A percentile compares a stretch with the other conserved stretches of the same genome.
These are phyloP conservation scores for Drosophila tsacasi DNA, from an alignment of 1,140 invertebrate genomes.

Conservation along the genomic window DNA sequence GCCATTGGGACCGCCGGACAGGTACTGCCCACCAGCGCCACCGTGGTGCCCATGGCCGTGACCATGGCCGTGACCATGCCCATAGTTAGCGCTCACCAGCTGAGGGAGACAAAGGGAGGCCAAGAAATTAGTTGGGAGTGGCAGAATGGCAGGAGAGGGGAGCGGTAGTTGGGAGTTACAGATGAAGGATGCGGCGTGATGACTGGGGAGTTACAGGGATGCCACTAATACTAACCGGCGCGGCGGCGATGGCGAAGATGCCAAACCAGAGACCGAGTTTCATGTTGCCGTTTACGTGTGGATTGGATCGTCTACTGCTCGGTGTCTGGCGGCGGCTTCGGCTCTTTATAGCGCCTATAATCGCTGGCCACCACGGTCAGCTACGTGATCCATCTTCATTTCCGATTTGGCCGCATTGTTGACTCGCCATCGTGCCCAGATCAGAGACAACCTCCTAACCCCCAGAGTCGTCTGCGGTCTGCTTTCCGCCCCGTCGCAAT, in stretches of 20 bases:
- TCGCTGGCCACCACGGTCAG: slow-evolving; percentile 51
- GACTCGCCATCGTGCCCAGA: slow-evolving; percentile 41
- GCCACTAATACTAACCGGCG: slow-evolving; percentile 71
- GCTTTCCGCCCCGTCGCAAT: slow-evolving; percentile 34
- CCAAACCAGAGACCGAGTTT: slow-evolving; percentile 78
- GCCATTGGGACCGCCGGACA: slow-evolving; percentile 52
- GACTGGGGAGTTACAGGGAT: background rate
- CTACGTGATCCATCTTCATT: slow-evolving; percentile 74
- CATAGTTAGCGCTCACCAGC: slow-evolving; percentile 75
- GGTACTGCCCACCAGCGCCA: slow-evolving; percentile 44
- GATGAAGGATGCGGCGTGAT: background rate
- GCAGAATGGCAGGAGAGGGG: background rate
- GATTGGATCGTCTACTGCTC: slow-evolving; percentile 74
- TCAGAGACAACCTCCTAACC: slow-evolving; percentile 37
- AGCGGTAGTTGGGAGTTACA: too few relatives aligned
- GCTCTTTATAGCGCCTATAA: slow-evolving; percentile 77
- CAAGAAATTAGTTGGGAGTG: background rate
- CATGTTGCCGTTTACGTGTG: slow-evolving; percentile 70
- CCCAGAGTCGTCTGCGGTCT: slow-evolving; percentile 2
- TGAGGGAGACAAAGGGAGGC: slow-evolving; percentile 13
- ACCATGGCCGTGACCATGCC: slow-evolving; percentile 39
- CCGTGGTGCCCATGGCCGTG: background rate
- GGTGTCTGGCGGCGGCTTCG: slow-evolving; percentile 43
- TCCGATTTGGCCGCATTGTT: slow-evolving; percentile 71
- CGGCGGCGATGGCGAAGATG: slow-evolving; percentile 76